These are phyloP conservation scores for Trissolcus japonicus DNA, from an alignment of 2,888 invertebrate species.

Conservation along the genomic window DNA sequence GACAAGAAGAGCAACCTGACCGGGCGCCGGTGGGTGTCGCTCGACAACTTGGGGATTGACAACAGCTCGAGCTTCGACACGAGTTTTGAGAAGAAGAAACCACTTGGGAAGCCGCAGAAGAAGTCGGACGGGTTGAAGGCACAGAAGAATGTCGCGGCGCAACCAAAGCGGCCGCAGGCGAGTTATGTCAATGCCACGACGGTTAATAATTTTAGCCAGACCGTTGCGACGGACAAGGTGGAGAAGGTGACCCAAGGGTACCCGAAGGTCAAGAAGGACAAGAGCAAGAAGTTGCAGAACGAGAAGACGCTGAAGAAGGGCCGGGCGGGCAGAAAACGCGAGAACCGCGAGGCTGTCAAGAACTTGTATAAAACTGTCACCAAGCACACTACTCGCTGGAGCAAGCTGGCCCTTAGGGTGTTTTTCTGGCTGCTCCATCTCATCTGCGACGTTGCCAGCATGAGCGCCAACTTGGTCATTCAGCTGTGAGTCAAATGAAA, in stretches of 20 bases:
- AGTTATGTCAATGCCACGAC: conserved; percentile 69
- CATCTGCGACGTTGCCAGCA: conserved; percentile 86
- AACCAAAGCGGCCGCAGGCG: conserved; percentile 70
- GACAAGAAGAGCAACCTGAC: conserved; percentile 73
- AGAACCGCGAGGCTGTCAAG: conserved; percentile 73
- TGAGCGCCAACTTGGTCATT: conserved; percentile 85
- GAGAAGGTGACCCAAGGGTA: conserved; percentile 66
- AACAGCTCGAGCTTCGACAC: conserved; percentile 67
- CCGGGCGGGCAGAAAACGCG: conserved; percentile 76
- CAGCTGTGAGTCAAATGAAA: conserved; percentile 81
- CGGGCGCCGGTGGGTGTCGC: conserved; percentile 76
- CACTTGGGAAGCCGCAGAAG: conserved; percentile 45
- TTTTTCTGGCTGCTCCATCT: conserved; percentile 87
- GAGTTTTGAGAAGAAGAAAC: conserved; percentile 69
- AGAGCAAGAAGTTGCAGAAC: conserved; percentile 76
- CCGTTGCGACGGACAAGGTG: conserved; percentile 64
- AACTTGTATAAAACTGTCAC: conserved; percentile 74
- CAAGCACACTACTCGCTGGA: conserved; percentile 78
- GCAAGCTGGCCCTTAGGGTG: conserved; percentile 79
- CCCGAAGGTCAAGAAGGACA: conserved; percentile 77
- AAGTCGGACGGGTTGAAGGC: background rate
- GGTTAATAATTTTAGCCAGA: conserved; percentile 68
- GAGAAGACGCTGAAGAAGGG: conserved; percentile 77
- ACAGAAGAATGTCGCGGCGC: conserved; percentile 51
- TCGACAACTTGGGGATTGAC: conserved; percentile 72